These are phyloP conservation scores for Amblyopsis rosae DNA, from an alignment of 2,113 vertebrate species.

Conservation along the genomic window DNA sequence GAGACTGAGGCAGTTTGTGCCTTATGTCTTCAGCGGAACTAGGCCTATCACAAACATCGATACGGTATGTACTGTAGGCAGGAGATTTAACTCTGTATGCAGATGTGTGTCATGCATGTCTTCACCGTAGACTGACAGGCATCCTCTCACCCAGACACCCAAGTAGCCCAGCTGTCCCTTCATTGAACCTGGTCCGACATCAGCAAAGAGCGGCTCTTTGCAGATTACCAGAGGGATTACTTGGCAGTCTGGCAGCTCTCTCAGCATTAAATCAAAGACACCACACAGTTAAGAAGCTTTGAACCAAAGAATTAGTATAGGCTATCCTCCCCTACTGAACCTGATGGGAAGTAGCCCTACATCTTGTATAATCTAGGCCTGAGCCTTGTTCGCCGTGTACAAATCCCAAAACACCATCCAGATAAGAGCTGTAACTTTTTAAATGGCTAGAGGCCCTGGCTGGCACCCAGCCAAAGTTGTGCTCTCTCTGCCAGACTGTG, in stretches of 20 bases:
- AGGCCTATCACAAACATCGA: neutral
- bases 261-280: conserved; percentile 64
- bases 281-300: conserved; percentile 62
- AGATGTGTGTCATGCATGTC: neutral
- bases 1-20: neutral
- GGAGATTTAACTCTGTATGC: neutral
- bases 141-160: conserved; percentile 6
- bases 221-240: conserved; percentile 69
- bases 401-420: neutral
- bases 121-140: conserved; percentile 14
- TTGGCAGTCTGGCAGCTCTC: conserved; percentile 50
- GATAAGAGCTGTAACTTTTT: neutral
- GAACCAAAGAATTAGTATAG: conserved; percentile 34
- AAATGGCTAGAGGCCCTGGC: neutral
- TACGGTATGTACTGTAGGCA: no score
- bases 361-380: neutral
- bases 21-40: neutral
- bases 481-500: neutral
- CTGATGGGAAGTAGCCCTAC: conserved; percentile 9
- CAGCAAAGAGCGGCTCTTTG: conserved; percentile 54
- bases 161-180: conserved; percentile 26
- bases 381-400: neutral
- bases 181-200: conserved; percentile 46
- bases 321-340: conserved; percentile 15
- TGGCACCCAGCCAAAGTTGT: neutral